Percentiles rank a stretch among this genome's conserved stretches.
Evolutionary conservation across 2,113 vertebrate genomes (phyloP).

Genomic region (Microcebus ravelobensis): DNA sequence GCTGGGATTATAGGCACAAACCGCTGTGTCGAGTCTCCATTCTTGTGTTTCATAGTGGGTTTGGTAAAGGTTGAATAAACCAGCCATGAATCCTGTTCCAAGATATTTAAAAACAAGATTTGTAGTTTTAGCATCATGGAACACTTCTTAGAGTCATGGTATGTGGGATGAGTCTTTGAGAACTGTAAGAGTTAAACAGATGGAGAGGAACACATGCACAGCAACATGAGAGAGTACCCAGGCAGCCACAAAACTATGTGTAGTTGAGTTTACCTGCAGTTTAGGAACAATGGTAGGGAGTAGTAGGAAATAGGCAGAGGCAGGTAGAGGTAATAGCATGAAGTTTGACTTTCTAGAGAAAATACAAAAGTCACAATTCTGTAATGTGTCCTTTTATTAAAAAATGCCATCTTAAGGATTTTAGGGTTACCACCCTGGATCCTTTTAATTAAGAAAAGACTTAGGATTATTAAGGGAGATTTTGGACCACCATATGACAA

Average conservation of each 20-base stretch:
- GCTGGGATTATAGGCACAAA: too few relatives aligned
- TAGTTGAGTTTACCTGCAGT: not conserved
- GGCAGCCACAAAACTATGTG: not conserved
- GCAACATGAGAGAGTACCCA: not conserved
- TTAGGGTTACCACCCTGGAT: not conserved
- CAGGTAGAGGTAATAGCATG: not conserved
- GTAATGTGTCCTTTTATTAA: conserved; percentile 2
- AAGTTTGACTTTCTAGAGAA: not conserved
- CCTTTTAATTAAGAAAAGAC: conserved; percentile 18
- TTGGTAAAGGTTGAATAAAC: not conserved
- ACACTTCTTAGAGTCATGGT: too few relatives aligned
- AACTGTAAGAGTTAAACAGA: not conserved
- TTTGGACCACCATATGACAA: not conserved
- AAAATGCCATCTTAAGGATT: not conserved
- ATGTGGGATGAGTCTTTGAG: not conserved
- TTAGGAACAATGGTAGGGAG: not conserved
- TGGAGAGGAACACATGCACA: not conserved
- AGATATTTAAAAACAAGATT: not conserved
- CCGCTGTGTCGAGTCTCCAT: too few relatives aligned
- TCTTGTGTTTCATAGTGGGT: not conserved
- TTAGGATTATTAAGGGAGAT: not conserved
- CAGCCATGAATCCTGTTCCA: not conserved
- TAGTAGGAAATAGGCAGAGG: not conserved
- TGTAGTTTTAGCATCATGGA: not conserved
- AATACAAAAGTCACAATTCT: not conserved